phyloP scores from a whole-genome alignment of 2,113 vertebrate genomes.

The Emydura subglobosa region DNA sequence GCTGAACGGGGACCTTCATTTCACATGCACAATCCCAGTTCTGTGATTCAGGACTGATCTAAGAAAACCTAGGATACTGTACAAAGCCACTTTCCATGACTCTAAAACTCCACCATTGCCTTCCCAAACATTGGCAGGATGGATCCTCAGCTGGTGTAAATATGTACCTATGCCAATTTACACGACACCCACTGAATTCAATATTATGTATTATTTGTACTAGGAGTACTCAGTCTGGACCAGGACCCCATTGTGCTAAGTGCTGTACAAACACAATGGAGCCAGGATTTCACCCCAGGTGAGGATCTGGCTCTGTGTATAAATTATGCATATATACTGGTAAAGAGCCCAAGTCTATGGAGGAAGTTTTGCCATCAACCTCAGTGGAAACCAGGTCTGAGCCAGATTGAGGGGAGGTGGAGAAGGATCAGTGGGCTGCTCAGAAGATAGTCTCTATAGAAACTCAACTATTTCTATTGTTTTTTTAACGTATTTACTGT shows the following conservation, averaged over 20 bases:
- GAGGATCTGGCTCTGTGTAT: neutral
- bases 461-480: neutral
- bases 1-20: neutral
- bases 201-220: neutral
- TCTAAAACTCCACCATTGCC: neutral
- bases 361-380: neutral
- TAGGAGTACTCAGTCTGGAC: accelerated
- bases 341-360: neutral
- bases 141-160: neutral
- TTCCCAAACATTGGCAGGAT: neutral
- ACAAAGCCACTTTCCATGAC: neutral
- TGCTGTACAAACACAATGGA: neutral
- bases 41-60: neutral
- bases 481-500: neutral
- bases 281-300: neutral
- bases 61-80: neutral
- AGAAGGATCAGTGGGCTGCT: accelerated
- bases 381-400: neutral
- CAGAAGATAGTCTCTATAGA: neutral
- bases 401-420: neutral
- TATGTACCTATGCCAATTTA: neutral
- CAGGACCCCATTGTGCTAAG: accelerated
- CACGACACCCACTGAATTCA: neutral
- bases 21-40: neutral
- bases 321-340: neutral